Conservation (phyloP, 1,140 invertebrate species). For the Lepidurus apus region DNA sequence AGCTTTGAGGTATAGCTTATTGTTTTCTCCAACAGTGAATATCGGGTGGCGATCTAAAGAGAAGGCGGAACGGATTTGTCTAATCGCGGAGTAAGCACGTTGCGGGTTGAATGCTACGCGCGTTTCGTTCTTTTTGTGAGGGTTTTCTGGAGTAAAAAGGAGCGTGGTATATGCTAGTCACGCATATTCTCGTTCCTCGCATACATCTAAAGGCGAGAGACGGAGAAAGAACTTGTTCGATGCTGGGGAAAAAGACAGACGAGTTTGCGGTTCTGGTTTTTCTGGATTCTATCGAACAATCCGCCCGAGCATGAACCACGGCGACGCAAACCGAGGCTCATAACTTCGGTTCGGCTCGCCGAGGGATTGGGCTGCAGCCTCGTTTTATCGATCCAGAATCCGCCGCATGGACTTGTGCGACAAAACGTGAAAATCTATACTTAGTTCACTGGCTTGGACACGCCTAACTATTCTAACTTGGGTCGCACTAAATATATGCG, state of each 20-base stretch:
- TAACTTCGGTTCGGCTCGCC: too few species aligned
- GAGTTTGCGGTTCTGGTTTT: too few species aligned
- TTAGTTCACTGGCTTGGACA: neutral
- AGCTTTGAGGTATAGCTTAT: neutral
- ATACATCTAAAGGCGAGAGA: too few species aligned
- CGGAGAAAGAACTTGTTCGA: too few species aligned
- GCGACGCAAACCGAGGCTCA: too few species aligned
- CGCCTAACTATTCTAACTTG: neutral
- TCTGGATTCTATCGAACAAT: too few species aligned
- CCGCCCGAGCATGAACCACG: too few species aligned
- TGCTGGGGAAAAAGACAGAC: too few species aligned
- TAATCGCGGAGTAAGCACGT: constrained; percentile 2
- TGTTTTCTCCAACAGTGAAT: neutral
- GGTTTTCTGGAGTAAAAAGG: neutral
- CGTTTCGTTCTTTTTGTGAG: neutral
- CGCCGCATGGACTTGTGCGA: neutral
- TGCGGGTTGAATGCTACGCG: neutral
- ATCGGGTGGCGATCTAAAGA: neutral
- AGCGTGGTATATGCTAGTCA: too few species aligned
- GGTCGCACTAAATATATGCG: neutral
- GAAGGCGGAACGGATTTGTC: neutral
- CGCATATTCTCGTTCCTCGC: too few species aligned
- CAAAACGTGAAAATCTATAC: neutral
- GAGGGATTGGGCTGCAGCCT: neutral
- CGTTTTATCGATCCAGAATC: neutral